phyloP scores from a whole-genome alignment of 2,888 invertebrate genomes.

The Esperia sulphurella region DNA sequence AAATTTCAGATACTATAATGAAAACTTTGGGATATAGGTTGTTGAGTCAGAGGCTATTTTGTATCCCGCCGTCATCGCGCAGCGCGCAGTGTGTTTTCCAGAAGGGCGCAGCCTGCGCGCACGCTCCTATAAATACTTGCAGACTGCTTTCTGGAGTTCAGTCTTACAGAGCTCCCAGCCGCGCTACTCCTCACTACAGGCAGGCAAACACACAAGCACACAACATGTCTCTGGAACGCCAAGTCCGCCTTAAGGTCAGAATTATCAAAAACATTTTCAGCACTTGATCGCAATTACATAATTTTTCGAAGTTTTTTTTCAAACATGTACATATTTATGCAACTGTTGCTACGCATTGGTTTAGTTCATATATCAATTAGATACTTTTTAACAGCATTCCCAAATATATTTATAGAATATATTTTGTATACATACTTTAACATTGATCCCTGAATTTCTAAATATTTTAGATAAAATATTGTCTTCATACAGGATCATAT shows the following conservation, averaged over 20 bases:
- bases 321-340: no score
- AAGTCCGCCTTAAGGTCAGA: constrained; percentile 92
- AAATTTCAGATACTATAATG: background rate
- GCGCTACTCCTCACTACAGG: constrained; percentile 43
- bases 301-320: no score
- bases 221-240: constrained; percentile 94
- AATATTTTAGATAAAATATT: no score
- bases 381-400: no score
- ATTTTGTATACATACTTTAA: no score
- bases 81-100: constrained; percentile 50
- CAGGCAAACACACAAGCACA: constrained; percentile 40
- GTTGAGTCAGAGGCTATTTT: constrained; percentile 70
- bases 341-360: no score
- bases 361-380: no score
- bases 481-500: no score
- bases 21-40: constrained; percentile 30
- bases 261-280: background rate
- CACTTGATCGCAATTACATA: background rate
- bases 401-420: no score
- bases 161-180: constrained; percentile 61
- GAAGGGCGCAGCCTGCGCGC: constrained; percentile 64
- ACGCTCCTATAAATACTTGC: constrained; percentile 67
- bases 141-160: constrained; percentile 68
- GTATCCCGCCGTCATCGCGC: constrained; percentile 45
- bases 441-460: no score